phyloP scores from a whole-genome alignment of 2,888 invertebrate genomes.

The Drosophila anomalata region DNA sequence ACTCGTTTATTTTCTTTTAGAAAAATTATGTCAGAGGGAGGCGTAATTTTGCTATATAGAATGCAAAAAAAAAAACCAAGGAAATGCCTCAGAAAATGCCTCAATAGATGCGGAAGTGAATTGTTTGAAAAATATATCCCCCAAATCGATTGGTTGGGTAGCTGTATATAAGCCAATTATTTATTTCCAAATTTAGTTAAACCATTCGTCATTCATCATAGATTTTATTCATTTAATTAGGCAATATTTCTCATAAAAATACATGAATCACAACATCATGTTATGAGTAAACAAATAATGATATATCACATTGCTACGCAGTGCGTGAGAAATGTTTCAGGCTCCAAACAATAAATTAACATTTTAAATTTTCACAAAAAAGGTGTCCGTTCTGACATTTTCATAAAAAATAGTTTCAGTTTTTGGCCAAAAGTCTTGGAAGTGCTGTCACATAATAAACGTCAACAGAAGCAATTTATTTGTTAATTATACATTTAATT shows the following conservation, averaged over 20 bases:
- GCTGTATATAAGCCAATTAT: conserved; percentile 16
- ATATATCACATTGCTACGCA: conserved; percentile 3
- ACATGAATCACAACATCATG: not conserved
- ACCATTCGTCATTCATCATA: not conserved
- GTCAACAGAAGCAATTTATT: conserved; percentile 77
- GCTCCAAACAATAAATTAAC: conserved; percentile 24
- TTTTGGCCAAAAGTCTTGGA: conserved; percentile 21
- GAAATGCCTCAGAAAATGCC: conserved; percentile 29
- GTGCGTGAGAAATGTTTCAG: not conserved
- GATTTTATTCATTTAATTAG: not conserved
- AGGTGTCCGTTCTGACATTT: conserved; percentile 23
- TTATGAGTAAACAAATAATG: conserved; percentile 19
- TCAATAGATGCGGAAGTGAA: conserved; percentile 42
- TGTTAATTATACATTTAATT: conserved; percentile 74
- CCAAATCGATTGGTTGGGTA: conserved; percentile 18
- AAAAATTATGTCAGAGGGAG: conserved; percentile 53
- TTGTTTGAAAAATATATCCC: conserved; percentile 24
- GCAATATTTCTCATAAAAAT: not conserved
- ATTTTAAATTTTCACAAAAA: conserved; percentile 8
- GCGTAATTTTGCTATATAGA: conserved; percentile 22
- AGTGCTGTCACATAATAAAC: conserved; percentile 53
- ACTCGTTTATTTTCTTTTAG: conserved; percentile 53
- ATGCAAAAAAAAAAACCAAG: conserved; percentile 25
- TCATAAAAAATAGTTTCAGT: conserved; percentile 11
- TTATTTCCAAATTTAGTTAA: not conserved